These are phyloP conservation scores for Ctenodactylus gundi DNA, from an alignment of 2,113 vertebrate species.

Conservation along the genomic window DNA sequence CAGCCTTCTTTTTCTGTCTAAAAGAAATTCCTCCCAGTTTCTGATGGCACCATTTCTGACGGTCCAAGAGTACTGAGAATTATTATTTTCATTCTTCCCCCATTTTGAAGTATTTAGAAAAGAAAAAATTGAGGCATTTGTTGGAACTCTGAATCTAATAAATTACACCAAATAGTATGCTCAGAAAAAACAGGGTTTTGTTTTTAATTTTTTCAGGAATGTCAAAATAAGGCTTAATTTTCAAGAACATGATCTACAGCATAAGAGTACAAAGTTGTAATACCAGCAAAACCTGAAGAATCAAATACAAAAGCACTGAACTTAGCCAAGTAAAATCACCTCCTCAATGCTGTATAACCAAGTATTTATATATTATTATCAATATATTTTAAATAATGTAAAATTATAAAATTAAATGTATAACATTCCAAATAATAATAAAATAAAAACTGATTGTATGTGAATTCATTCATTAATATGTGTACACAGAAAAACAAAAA, in stretches of 20 bases:
- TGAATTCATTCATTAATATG: background rate
- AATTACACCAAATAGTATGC: background rate
- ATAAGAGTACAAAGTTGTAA: background rate
- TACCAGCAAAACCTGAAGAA: background rate
- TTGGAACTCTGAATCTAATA: background rate
- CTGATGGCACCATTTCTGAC: constrained; percentile 7
- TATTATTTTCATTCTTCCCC: background rate
- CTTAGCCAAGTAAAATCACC: constrained; percentile 40
- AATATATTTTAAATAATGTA: constrained; percentile 14
- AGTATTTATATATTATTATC: constrained; percentile 18
- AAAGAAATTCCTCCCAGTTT: constrained; percentile 19
- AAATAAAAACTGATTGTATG: constrained; percentile 4
- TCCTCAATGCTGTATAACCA: background rate
- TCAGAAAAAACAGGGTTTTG: background rate
- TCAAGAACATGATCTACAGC: background rate
- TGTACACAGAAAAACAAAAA: background rate
- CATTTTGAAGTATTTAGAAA: constrained; percentile 26
- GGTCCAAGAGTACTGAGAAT: background rate
- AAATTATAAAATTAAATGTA: constrained; percentile 4
- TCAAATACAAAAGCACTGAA: background rate
- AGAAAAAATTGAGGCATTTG: background rate
- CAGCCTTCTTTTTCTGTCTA: background rate
- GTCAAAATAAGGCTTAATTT: constrained; percentile 41
- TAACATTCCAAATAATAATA: constrained; percentile 32
- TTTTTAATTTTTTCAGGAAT: background rate